phyloP scores from a whole-genome alignment of 2,888 invertebrate genomes.

The Andrena trimmerana region DNA sequence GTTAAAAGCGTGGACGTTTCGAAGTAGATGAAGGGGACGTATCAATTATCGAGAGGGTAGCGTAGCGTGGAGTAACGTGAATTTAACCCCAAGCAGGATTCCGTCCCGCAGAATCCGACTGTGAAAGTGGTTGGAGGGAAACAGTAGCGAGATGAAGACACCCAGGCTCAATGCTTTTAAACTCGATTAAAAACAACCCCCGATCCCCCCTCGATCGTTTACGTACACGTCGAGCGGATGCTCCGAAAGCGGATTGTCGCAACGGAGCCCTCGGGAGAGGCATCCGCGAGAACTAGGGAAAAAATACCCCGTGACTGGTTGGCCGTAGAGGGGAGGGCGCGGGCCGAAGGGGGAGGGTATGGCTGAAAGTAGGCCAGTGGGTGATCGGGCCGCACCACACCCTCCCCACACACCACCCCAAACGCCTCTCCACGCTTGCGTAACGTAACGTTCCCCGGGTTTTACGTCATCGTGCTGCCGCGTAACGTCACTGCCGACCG shows the following conservation, averaged over 20 bases:
- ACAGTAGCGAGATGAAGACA: background rate
- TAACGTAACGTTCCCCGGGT: conserved; percentile 80
- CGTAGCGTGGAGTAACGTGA: too few species aligned
- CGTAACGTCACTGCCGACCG: conserved; percentile 78
- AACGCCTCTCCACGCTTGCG: conserved; percentile 77
- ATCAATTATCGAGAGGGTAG: too few species aligned
- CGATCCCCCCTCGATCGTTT: conserved; percentile 23
- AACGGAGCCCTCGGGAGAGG: conserved; percentile 46
- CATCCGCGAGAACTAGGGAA: conserved; percentile 19
- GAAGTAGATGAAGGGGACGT: too few species aligned
- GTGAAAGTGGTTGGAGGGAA: background rate
- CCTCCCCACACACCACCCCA: conserved; percentile 21
- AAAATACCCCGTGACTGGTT: conserved; percentile 45
- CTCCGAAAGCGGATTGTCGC: conserved; percentile 50
- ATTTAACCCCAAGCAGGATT: too few species aligned
- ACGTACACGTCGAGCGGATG: conserved; percentile 7
- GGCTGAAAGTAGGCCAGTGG: conserved; percentile 79
- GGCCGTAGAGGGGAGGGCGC: conserved; percentile 21
- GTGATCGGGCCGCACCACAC: conserved; percentile 79
- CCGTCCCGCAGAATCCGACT: background rate
- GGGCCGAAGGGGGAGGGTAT: conserved; percentile 17
- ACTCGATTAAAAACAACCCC: conserved; percentile 29
- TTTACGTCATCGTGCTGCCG: conserved; percentile 80
- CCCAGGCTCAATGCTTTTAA: background rate
- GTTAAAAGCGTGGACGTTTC: background rate